Percentiles rank a stretch among this genome's conserved stretches.
phyloP scores from a whole-genome alignment of 2,888 invertebrate genomes.

The Meliscaeva auricollis region DNA sequence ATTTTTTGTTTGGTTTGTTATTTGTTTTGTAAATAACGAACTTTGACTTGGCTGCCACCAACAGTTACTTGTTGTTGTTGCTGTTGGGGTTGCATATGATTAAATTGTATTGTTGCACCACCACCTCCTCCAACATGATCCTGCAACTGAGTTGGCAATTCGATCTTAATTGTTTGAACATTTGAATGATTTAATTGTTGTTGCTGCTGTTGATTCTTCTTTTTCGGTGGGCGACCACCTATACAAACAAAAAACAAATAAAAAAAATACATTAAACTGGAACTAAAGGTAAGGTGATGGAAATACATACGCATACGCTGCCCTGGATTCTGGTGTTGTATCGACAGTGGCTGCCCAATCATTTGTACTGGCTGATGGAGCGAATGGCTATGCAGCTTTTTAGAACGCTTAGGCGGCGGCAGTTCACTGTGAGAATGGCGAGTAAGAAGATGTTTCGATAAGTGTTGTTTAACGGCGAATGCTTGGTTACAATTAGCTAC shows the following conservation, averaged over 20 bases:
- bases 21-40: constrained; percentile 83
- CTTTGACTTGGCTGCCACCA: constrained; percentile 81
- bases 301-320: constrained; percentile 80
- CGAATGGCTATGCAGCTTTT: constrained; percentile 81
- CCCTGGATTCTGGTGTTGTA: constrained; percentile 82
- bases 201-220: constrained; percentile 79
- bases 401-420: constrained; percentile 84
- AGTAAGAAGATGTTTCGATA: constrained; percentile 84
- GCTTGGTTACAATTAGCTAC: constrained; percentile 84
- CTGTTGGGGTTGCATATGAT: constrained; percentile 75
- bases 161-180: constrained; percentile 81
- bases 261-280: constrained; percentile 19
- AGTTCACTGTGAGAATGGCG: constrained; percentile 84
- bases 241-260: constrained; percentile 36
- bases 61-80: constrained; percentile 59
- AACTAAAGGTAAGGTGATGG: background rate
- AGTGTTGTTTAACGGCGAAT: constrained; percentile 84
- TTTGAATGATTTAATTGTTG: constrained; percentile 78
- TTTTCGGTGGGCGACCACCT: constrained; percentile 84
- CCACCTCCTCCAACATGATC: constrained; percentile 79
- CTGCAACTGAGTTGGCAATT: constrained; percentile 81
- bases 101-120: constrained; percentile 74
- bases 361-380: constrained; percentile 81
- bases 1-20: constrained; percentile 77
- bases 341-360: constrained; percentile 83